Evolutionary conservation across 2,113 vertebrate species (phyloP).

Genomic region (Hemiprocne comata): DNA sequence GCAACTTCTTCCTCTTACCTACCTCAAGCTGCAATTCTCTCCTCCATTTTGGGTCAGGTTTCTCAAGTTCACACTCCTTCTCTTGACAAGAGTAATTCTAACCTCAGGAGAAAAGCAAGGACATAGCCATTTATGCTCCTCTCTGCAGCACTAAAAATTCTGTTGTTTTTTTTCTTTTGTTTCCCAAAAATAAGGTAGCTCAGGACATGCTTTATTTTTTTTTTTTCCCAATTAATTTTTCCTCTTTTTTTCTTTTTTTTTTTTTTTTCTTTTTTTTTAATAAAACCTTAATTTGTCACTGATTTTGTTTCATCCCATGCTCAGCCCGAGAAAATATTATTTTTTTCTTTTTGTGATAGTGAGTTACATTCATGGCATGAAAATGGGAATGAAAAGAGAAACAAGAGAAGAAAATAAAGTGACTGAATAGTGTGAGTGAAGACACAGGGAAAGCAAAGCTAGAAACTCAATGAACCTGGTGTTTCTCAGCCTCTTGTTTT

Average conservation of each 20-base stretch:
- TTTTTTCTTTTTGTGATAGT: background rate
- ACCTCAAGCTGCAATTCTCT: background rate
- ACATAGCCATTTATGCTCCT: accelerated
- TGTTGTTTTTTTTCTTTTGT: background rate
- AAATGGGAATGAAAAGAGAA: background rate
- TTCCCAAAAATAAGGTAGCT: background rate
- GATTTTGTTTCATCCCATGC: background rate
- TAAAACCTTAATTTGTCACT: background rate
- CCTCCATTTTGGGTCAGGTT: background rate
- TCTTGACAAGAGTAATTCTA: background rate
- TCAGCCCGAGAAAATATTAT: background rate
- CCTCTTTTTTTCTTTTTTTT: background rate
- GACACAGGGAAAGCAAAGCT: background rate
- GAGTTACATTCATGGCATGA: background rate
- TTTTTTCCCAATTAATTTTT: background rate
- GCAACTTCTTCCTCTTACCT: background rate
- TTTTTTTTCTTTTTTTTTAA: background rate
- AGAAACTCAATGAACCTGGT: background rate
- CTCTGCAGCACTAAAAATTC: background rate
- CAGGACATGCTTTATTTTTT: background rate
- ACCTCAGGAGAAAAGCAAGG: background rate
- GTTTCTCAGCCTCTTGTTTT: background rate
- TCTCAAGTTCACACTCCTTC: background rate
- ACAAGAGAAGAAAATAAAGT: background rate
- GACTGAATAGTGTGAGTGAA: background rate